phyloP scores from a whole-genome alignment of 2,797 vertebrate species.

The Strix occidentalis region DNA sequence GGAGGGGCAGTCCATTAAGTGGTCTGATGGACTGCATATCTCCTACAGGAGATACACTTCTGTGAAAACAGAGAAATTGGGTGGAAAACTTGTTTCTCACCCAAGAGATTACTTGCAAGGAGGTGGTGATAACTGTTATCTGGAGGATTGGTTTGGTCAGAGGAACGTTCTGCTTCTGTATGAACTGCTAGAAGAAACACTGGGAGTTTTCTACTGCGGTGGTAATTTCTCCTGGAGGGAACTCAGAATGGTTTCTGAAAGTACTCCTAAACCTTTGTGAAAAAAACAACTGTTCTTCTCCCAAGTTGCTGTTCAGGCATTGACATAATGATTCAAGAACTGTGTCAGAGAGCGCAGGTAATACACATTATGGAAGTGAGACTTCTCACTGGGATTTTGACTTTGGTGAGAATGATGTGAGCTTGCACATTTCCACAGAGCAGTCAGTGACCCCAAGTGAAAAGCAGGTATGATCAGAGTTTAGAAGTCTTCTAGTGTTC shows the following conservation, averaged over 20 bases:
- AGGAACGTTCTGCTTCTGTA: not conserved
- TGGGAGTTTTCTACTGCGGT: not conserved
- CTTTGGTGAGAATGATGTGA: not conserved
- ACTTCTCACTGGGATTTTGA: not conserved
- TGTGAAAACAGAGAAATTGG: not conserved
- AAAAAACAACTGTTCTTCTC: not conserved
- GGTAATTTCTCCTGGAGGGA: not conserved
- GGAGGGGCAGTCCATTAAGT: not conserved
- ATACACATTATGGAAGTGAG: not conserved
- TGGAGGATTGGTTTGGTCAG: not conserved
- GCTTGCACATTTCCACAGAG: not conserved
- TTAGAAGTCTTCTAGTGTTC: not conserved
- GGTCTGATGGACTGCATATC: not conserved
- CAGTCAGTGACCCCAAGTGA: not conserved
- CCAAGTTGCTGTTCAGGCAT: not conserved
- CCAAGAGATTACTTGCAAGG: not conserved
- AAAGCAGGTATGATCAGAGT: not conserved
- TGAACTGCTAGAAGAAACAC: not conserved
- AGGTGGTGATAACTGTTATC: not conserved
- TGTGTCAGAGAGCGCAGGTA: not conserved
- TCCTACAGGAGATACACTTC: not conserved
- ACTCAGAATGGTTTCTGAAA: not conserved
- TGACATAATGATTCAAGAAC: not conserved
- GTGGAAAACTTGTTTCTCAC: not conserved
- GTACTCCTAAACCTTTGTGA: not conserved